A percentile compares a stretch with the other conserved stretches of the same genome.
These are phyloP conservation scores for Hylyphantes graminicola DNA, from an alignment of 1,140 invertebrate species.

Conservation along the genomic window DNA sequence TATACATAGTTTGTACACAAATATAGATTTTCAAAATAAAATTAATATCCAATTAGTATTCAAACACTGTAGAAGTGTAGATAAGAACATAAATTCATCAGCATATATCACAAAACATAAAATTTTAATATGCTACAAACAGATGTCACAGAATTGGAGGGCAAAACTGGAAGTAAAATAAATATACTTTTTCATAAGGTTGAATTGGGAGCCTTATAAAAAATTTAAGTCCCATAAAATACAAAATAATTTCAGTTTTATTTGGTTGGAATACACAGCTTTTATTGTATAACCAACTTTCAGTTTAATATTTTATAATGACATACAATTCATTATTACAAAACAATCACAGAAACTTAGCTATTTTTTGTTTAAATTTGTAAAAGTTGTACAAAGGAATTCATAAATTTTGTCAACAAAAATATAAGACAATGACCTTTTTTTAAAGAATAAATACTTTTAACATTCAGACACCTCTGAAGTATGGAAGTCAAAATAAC, in stretches of 20 bases:
- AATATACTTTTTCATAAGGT: background rate
- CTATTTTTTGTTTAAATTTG: too few relatives aligned
- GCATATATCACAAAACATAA: slow-evolving; percentile 31
- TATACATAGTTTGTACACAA: slow-evolving; percentile 53
- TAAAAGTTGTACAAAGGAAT: too few relatives aligned
- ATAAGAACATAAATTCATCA: background rate
- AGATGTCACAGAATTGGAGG: slow-evolving; percentile 35
- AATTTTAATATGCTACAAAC: slow-evolving; percentile 10
- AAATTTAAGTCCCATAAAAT: background rate
- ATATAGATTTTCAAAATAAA: slow-evolving; percentile 13
- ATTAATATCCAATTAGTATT: slow-evolving; percentile 5
- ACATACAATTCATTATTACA: too few relatives aligned
- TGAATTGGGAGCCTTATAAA: too few relatives aligned
- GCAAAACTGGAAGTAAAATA: slow-evolving; percentile 35
- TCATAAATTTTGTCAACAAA: too few relatives aligned
- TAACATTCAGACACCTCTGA: too few relatives aligned
- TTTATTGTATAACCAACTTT: too few relatives aligned
- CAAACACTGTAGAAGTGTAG: slow-evolving; percentile 1
- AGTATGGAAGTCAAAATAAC: too few relatives aligned
- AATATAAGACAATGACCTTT: too few relatives aligned
- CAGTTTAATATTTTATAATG: too few relatives aligned
- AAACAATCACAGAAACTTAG: too few relatives aligned
- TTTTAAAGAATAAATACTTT: too few relatives aligned
- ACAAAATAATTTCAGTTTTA: slow-evolving; percentile 38
- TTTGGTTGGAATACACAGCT: slow-evolving; percentile 40